Evolutionary conservation across 1,140 invertebrate species (phyloP).

Genomic region (Notospermus geniculatus): DNA sequence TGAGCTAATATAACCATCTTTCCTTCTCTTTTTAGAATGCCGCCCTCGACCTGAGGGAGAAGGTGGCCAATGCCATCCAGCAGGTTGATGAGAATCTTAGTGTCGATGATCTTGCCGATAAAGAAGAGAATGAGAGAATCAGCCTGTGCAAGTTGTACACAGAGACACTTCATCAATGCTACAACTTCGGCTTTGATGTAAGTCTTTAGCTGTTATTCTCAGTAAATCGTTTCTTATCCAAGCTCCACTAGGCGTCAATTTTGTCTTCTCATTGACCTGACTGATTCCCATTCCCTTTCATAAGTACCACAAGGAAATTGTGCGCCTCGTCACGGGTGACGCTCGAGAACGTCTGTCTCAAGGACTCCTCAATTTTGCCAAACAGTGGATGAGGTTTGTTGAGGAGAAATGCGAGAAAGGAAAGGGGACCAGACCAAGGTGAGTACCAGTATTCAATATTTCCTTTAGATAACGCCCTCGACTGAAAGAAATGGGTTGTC

Average conservation of each 20-base stretch:
- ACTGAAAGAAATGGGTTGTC: no score
- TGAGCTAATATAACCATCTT: background rate
- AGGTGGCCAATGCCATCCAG: slow-evolving; percentile 64
- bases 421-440: slow-evolving; percentile 76
- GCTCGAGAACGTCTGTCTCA: slow-evolving; percentile 44
- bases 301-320: slow-evolving; percentile 82
- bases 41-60: slow-evolving; percentile 64
- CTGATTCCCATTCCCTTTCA: slow-evolving; percentile 34
- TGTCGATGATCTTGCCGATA: slow-evolving; percentile 47
- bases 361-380: slow-evolving; percentile 72
- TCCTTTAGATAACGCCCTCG: no score
- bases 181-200: slow-evolving; percentile 81
- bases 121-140: slow-evolving; percentile 62
- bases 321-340: slow-evolving; percentile 62
- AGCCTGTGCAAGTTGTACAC: slow-evolving; percentile 65
- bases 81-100: slow-evolving; percentile 65
- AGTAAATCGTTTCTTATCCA: background rate
- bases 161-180: slow-evolving; percentile 82
- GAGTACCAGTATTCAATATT: slow-evolving; percentile 50
- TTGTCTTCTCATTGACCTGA: slow-evolving; percentile 2
- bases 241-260: background rate
- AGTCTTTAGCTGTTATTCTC: slow-evolving; percentile 3
- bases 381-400: slow-evolving; percentile 85
- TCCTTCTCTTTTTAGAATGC: slow-evolving; percentile 58
- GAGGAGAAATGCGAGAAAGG: slow-evolving; percentile 77